Base-by-base conservation (phyloP, 2,113 vertebrate genomes). In the Gasterosteus aculeatus region DNA sequence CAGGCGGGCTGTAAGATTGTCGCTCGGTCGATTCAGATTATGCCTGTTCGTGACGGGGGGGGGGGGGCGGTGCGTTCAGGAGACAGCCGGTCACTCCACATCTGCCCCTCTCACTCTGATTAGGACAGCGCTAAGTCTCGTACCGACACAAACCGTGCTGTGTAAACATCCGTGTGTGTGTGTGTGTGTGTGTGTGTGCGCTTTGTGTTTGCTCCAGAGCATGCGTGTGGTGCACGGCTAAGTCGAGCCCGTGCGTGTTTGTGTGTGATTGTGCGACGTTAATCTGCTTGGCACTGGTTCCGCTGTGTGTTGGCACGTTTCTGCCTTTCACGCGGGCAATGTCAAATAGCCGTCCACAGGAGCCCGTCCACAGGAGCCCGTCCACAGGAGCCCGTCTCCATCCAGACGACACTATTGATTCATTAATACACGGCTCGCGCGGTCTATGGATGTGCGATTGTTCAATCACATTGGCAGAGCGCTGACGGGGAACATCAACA, bases 301-400 rank as follows among this genome's bases (percentile, higher is more conserved):
- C 72, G 82, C 85, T 86, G 74, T 84, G 80, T 89, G 87, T 91
- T 93, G 91, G 91, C 91, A 91, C 81, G 22, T 81, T 88, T 69
- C 83, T 78, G 63, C 60, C 69, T 85, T 73, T 89, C 91, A 90
- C 63, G 78, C 89, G 91, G 88, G 89, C 88, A 83, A 88, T 90
- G 88, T 92, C 85, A 92, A 91, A 92, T 88, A 89, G 85, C 87
- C 91, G 91, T 90, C 88, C 83, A 85, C 87, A 60, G 85, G 88
- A 88, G 75, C 81, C 78, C 42, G 59, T 49, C 53, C 22, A 26
- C 22, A 60, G 85, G 88, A 88, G 75, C 87, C 87, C 91, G 91
- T 90, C 88, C 83, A 85, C 87, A 60, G 85, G 88, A 88, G 75
- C 81, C 78, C 42, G 59, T 49, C 53, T 73, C 61, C 56, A 18